phyloP scores from a whole-genome alignment of 1,140 invertebrate species.

The Formica selysi region DNA sequence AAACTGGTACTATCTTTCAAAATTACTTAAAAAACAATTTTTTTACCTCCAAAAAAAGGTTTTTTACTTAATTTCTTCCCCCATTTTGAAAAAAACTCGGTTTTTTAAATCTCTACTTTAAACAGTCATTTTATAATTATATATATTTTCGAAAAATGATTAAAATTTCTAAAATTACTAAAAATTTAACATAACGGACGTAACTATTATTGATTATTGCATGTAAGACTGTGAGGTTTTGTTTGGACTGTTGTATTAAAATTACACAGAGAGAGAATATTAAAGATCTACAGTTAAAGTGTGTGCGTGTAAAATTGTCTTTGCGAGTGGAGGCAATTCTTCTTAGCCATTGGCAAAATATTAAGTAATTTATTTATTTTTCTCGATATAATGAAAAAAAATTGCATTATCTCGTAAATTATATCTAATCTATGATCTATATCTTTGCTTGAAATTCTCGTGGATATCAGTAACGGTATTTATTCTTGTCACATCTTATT shows the following conservation, averaged over 20 bases:
- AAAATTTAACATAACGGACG: background rate
- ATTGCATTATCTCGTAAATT: slow-evolving; percentile 3
- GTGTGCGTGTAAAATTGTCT: background rate
- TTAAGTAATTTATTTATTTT: background rate
- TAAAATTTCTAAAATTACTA: background rate
- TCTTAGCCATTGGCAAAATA: background rate
- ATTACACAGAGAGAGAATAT: background rate
- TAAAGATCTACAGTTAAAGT: background rate
- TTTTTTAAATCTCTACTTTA: background rate
- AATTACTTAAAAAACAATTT: too few relatives aligned
- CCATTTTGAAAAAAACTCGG: too few relatives aligned
- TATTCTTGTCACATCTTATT: background rate
- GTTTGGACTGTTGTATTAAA: too few relatives aligned
- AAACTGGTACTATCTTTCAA: too few relatives aligned
- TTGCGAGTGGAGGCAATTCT: background rate
- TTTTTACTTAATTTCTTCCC: too few relatives aligned
- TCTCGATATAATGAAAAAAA: background rate
- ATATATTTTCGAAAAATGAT: background rate
- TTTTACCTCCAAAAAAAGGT: too few relatives aligned
- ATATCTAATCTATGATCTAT: too few relatives aligned
- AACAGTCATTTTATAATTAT: slow-evolving; percentile 4
- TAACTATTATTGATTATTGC: background rate
- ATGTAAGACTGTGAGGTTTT: background rate
- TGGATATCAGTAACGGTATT: slow-evolving; percentile 21
- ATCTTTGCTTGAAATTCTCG: background rate